Conservation (phyloP, 2,113 vertebrate genomes). For the Prietella phreatophila region DNA sequence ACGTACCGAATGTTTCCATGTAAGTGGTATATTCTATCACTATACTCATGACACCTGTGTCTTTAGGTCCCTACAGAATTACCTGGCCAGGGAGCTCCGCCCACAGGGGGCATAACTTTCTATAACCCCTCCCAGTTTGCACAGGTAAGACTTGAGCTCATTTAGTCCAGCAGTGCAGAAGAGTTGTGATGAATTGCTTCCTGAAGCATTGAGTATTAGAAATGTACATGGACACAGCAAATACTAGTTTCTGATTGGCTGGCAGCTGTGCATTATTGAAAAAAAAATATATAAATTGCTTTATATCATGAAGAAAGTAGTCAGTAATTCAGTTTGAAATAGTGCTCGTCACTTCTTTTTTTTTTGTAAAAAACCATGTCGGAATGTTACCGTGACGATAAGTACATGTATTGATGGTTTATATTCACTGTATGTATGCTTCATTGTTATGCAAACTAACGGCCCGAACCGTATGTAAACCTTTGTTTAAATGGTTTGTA, state of each 20-base stretch:
- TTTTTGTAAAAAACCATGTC: too few species aligned
- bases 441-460: too few species aligned
- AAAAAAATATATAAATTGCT: background rate
- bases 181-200: background rate
- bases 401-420: background rate
- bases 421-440: background rate
- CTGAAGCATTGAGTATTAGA: background rate
- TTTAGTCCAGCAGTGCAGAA: background rate
- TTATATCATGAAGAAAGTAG: background rate
- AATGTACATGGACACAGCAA: background rate
- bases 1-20: background rate
- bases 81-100: conserved; percentile 57
- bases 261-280: background rate
- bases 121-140: conserved; percentile 88
- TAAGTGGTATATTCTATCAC: background rate
- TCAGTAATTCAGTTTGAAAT: background rate
- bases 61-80: conserved; percentile 57
- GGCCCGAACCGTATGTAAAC: background rate
- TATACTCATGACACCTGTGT: conserved; percentile 41
- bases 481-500: background rate
- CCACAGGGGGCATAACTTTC: conserved; percentile 78
- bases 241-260: conserved; percentile 1
- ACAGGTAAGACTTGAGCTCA: conserved; percentile 73
- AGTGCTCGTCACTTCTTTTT: too few species aligned
- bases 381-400: background rate